These are phyloP conservation scores for Andrena haemorrhoa DNA, from an alignment of 2,888 invertebrate species.

Conservation along the genomic window DNA sequence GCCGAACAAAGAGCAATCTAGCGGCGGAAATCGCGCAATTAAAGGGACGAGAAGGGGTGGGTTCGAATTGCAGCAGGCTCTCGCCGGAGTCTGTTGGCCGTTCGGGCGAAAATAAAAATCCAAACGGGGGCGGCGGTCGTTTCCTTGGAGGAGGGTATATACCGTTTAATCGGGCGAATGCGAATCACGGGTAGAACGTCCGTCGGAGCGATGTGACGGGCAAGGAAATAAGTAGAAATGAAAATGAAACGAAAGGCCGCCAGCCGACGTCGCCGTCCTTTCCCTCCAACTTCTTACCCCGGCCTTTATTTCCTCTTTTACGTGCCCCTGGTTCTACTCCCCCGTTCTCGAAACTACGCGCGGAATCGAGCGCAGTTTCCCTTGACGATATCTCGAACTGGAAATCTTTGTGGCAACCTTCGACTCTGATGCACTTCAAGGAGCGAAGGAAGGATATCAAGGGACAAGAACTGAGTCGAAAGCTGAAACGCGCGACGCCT, in stretches of 20 bases:
- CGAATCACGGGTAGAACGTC: constrained; percentile 49
- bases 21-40: constrained; percentile 43
- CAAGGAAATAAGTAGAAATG: constrained; percentile 50
- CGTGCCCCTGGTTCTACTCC: neutral
- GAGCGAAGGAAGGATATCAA: no score
- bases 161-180: constrained; percentile 67
- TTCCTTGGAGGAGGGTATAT: constrained; percentile 44
- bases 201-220: constrained; percentile 23
- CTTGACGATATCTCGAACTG: neutral
- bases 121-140: constrained; percentile 16
- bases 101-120: constrained; percentile 50
- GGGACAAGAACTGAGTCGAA: neutral
- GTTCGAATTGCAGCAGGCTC: neutral
- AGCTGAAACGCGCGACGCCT: neutral
- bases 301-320: constrained; percentile 10
- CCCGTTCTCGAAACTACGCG: neutral
- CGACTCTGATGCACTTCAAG: no score
- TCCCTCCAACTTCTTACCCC: constrained; percentile 5
- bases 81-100: constrained; percentile 8
- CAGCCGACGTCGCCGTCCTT: neutral
- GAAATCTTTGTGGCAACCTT: no score
- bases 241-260: constrained; percentile 41
- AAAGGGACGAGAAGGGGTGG: constrained; percentile 10
- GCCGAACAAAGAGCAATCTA: constrained; percentile 44
- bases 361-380: neutral